These are phyloP conservation scores for Tuberolachnus salignus DNA, from an alignment of 2,888 invertebrate species.

Conservation along the genomic window DNA sequence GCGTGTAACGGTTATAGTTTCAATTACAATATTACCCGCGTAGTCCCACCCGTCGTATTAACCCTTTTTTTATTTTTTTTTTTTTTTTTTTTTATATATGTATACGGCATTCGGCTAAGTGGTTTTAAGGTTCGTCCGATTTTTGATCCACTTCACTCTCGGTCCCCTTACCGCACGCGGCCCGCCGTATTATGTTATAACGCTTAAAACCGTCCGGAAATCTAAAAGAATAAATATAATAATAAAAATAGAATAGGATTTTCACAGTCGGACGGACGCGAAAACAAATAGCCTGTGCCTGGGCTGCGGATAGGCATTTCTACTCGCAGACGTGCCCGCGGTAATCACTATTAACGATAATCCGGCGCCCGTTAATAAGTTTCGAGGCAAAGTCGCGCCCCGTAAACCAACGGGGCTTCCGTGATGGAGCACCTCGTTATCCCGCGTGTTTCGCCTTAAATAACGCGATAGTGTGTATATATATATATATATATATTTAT, in stretches of 20 bases:
- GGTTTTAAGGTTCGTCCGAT: constrained; percentile 28
- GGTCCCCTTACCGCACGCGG: too few species aligned
- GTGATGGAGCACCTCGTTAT: neutral
- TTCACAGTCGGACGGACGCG: neutral
- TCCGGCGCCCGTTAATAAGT: constrained; percentile 7
- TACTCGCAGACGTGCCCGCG: constrained; percentile 35
- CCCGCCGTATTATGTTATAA: too few species aligned
- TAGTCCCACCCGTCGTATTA: constrained; percentile 14
- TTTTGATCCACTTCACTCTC: neutral
- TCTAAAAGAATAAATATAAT: neutral
- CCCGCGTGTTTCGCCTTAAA: neutral
- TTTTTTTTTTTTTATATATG: too few species aligned
- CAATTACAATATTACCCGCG: constrained; percentile 37
- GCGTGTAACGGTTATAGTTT: constrained; percentile 46
- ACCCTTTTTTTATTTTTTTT: constrained; percentile 41
- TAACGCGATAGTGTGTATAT: neutral
- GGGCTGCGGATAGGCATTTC: constrained; percentile 45
- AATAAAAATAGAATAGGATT: neutral
- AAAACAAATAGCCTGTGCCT: constrained; percentile 16
- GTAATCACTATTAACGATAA: constrained; percentile 30
- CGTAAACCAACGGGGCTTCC: neutral
- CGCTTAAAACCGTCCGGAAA: neutral
- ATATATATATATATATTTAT: too few species aligned
- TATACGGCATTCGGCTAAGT: constrained; percentile 11
- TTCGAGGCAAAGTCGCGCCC: neutral